Percentiles rank a stretch among this genome's conserved stretches.
These are phyloP conservation scores for Abramis brama DNA, from an alignment of 2,113 vertebrate genomes.

Conservation along the genomic window DNA sequence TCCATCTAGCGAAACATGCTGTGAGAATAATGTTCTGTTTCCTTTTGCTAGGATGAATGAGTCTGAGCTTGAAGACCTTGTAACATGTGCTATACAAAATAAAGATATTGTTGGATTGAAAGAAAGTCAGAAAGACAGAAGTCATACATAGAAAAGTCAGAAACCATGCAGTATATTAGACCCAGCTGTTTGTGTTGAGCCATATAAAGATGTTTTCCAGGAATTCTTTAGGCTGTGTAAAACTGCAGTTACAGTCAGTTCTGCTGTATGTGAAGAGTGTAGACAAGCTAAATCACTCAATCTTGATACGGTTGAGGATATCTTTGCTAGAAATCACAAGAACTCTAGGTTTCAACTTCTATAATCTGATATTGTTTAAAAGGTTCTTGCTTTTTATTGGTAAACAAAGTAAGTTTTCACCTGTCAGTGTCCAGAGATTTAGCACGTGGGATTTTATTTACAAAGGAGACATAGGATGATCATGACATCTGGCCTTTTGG, in stretches of 20 bases:
- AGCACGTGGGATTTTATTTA: too few species aligned
- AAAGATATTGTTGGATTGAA: neutral
- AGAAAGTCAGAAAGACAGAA: neutral
- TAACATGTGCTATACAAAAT: neutral
- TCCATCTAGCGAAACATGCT: slow-evolving; percentile 5
- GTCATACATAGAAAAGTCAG: neutral
- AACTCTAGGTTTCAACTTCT: neutral
- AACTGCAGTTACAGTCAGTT: neutral
- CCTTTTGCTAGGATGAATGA: neutral
- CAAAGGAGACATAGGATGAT: too few species aligned
- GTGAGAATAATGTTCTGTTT: slow-evolving; percentile 1
- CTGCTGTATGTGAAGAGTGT: neutral
- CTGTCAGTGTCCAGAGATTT: too few species aligned
- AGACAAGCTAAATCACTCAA: neutral
- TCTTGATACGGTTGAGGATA: neutral
- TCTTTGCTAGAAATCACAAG: neutral
- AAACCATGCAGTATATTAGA: neutral
- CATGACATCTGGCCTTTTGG: too few species aligned
- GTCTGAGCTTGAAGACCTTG: neutral
- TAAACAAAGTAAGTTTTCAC: too few species aligned
- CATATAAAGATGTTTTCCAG: neutral
- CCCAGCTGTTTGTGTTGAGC: neutral
- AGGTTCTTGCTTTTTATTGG: too few species aligned
- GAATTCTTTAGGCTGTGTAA: neutral
- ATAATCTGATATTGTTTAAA: neutral